Base-by-base conservation (phyloP, 2,113 vertebrate genomes). In the Callipepla californica region DNA sequence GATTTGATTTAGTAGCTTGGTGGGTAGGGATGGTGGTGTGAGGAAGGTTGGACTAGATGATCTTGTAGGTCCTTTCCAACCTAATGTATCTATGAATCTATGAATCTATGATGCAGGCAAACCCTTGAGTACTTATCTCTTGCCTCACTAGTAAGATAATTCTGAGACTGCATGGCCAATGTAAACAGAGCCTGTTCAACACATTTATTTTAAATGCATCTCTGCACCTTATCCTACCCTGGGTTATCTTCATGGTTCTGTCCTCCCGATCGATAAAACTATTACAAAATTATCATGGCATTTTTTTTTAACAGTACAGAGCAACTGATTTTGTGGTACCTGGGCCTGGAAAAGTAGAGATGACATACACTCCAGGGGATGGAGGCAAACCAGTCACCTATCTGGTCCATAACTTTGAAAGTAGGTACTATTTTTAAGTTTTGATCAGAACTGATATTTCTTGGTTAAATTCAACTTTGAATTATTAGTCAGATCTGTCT, bases 251-350 rank as follows among this genome's bases (percentile, higher is more conserved):
- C 70, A 22, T n/a, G 22, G 14, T 59, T 91, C 36, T 50, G 15
- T 76, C 36, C 44, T 92, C 44, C 57, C 61, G 47, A 61, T 9
- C 72, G 11, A 65, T 42, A 20, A 58, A 32, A n/a, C 55, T n/a
- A 20, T 20, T 32, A 58, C n/a, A 83, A 92, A 94, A 87, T 85
- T 9, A 67, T 73, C 19, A 26, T 66, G 13, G 3, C 10, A 5
- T 38, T 67, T 82, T 73, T 63, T 83, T 30, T 82, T 22, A 72
- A 82, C 97, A 99, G 99, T 99, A 99, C 96, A 99, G 98, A 97
- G 99, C 99, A 93, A 99, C 99, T 47, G 99, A 99, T 97, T 99
- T 99, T 92, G 98, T 99, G 53, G 98, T 99, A 72, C 98, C 99
- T 10, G 99, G 99, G 4, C 99, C 99, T 65, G 99, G 99, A 70